These are phyloP conservation scores for Carassius gibelio DNA, from an alignment of 2,113 vertebrate species.

Conservation along the genomic window DNA sequence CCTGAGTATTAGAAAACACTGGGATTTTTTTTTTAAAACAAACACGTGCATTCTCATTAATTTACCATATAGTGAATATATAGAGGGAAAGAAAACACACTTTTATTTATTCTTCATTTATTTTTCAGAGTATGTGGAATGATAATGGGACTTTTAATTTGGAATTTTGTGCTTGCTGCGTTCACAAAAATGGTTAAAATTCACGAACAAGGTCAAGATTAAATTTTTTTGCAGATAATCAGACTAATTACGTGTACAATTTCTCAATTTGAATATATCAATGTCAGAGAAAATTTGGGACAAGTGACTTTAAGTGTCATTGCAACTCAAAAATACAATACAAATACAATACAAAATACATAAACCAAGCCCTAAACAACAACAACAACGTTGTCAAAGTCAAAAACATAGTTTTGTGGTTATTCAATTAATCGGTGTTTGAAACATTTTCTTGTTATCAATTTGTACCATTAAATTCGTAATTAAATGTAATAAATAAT, in stretches of 20 bases:
- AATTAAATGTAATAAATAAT: too few species aligned
- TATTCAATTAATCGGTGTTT: too few species aligned
- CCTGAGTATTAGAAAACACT: neutral
- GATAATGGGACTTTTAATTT: neutral
- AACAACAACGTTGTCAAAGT: too few species aligned
- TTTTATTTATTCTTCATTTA: too few species aligned
- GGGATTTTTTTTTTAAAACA: neutral
- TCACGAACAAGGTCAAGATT: neutral
- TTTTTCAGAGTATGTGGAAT: neutral
- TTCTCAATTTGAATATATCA: neutral
- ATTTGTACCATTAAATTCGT: too few species aligned
- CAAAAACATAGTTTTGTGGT: too few species aligned
- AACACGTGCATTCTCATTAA: neutral
- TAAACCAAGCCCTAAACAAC: too few species aligned
- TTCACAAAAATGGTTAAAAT: neutral
- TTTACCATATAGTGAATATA: neutral
- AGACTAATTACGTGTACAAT: neutral
- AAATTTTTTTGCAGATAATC: neutral
- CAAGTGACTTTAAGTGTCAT: too few species aligned
- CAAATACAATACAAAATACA: too few species aligned
- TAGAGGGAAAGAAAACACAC: neutral
- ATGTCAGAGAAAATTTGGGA: neutral
- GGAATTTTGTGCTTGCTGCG: neutral
- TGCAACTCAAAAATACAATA: too few species aligned
- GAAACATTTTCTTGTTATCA: too few species aligned